These are phyloP conservation scores for Temnothorax unifasciatus DNA, from an alignment of 2,888 invertebrate genomes.

Conservation along the genomic window DNA sequence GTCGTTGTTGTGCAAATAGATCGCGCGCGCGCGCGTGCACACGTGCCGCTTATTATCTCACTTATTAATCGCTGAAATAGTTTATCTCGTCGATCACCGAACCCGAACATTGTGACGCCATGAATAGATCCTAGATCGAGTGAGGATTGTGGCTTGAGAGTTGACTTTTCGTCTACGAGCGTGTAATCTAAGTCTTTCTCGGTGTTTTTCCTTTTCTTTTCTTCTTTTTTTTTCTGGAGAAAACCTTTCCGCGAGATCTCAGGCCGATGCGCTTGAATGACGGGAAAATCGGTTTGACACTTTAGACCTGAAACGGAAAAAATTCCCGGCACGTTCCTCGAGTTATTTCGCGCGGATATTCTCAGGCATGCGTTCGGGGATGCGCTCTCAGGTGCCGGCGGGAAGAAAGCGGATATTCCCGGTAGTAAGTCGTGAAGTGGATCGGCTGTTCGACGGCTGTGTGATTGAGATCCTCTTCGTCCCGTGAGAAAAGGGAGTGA, in stretches of 20 bases:
- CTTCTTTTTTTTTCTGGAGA: background rate
- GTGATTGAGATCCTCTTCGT: conserved; percentile 39
- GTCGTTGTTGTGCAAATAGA: conserved; percentile 31
- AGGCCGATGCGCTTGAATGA: too few relatives aligned
- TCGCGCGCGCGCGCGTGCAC: background rate
- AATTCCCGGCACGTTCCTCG: conserved; percentile 10
- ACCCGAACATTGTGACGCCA: background rate
- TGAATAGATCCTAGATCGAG: background rate
- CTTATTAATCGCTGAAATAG: conserved; percentile 1
- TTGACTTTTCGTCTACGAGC: background rate
- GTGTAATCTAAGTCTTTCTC: background rate
- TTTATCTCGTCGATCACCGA: background rate
- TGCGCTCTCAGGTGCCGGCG: conserved; percentile 45
- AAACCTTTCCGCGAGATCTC: background rate
- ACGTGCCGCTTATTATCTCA: background rate
- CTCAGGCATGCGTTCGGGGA: conserved; percentile 50
- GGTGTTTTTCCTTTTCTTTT: background rate
- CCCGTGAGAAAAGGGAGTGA: conserved; percentile 20
- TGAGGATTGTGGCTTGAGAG: background rate
- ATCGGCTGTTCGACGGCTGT: conserved; percentile 36
- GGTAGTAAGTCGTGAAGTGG: conserved; percentile 35
- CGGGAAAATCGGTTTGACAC: background rate
- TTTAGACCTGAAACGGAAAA: background rate
- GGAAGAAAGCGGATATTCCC: conserved; percentile 48
- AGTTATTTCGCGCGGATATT: conserved; percentile 34